phyloP scores from a whole-genome alignment of 2,888 invertebrate species.

The Piscicola geometra region DNA sequence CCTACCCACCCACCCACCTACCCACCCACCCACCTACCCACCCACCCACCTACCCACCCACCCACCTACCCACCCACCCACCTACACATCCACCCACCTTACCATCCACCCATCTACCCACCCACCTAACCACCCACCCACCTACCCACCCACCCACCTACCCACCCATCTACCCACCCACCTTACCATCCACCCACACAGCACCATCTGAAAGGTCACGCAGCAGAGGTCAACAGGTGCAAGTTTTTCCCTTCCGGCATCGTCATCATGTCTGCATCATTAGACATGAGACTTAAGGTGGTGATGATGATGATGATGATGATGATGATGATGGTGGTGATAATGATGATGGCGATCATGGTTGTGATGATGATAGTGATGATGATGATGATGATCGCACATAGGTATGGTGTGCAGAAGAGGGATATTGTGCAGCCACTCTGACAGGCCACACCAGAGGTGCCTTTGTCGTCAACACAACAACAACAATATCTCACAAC shows the following conservation, averaged over 20 bases:
- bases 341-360: conserved; percentile 10
- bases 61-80: too few relatives aligned
- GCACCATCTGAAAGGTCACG: conserved; percentile 63
- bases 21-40: not conserved
- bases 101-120: conserved; percentile 2
- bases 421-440: conserved; percentile 66
- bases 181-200: conserved; percentile 44
- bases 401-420: conserved; percentile 60
- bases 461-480: not conserved
- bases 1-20: not conserved
- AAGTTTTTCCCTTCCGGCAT: conserved; percentile 69
- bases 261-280: conserved; percentile 66
- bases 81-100: too few relatives aligned
- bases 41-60: too few relatives aligned
- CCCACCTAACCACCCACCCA: not conserved
- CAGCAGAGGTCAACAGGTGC: conserved; percentile 66
- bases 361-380: conserved; percentile 7
- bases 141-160: not conserved
- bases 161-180: not conserved
- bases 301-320: conserved; percentile 8
- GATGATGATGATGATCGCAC: conserved; percentile 8
- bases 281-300: conserved; percentile 57
- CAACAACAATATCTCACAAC: too few relatives aligned
- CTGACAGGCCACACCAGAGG: conserved; percentile 64
- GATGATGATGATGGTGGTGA: conserved; percentile 20